A percentile compares a stretch with the other conserved stretches of the same genome.
Conservation (phyloP, 2,888 invertebrate genomes). For the Metacarcinus magister region DNA sequence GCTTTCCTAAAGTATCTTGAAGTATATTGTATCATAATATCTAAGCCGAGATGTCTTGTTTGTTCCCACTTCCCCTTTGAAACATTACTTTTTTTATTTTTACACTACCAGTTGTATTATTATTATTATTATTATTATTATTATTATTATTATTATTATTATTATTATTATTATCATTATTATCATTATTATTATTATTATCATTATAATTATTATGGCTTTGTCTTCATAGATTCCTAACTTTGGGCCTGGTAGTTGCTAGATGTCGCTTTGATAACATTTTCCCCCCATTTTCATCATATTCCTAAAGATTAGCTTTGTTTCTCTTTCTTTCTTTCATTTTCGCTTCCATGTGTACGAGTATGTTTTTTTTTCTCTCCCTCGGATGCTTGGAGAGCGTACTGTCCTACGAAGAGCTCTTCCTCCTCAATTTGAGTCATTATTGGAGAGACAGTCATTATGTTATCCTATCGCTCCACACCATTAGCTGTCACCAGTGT, state of each 20-base stretch:
- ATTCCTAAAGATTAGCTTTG: not conserved
- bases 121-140: slow-evolving; percentile 49
- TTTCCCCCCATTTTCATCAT: not conserved
- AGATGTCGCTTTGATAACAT: not conserved
- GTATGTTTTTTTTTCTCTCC: not conserved
- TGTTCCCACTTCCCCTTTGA: not conserved
- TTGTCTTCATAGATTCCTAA: not conserved
- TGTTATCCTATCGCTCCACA: not conserved
- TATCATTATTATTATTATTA: not conserved
- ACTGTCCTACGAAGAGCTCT: not conserved
- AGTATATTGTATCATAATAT: slow-evolving; percentile 51
- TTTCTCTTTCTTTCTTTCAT: not conserved
- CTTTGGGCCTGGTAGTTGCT: slow-evolving; percentile 34
- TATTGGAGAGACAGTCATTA: not conserved
- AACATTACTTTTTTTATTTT: not conserved
- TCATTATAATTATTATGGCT: not conserved
- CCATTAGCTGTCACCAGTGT: not conserved
- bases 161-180: not conserved
- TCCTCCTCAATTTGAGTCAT: not conserved
- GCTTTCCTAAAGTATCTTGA: slow-evolving; percentile 57
- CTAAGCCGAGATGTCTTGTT: slow-evolving; percentile 52
- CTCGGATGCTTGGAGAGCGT: not conserved
- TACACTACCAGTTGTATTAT: too few species aligned
- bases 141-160: slow-evolving; percentile 40
- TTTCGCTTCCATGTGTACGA: too few species aligned